A percentile compares a stretch with the other conserved stretches of the same genome.
Evolutionary conservation across 2,797 vertebrate species (phyloP).

Genomic region (Heterohyrax brucei): DNA sequence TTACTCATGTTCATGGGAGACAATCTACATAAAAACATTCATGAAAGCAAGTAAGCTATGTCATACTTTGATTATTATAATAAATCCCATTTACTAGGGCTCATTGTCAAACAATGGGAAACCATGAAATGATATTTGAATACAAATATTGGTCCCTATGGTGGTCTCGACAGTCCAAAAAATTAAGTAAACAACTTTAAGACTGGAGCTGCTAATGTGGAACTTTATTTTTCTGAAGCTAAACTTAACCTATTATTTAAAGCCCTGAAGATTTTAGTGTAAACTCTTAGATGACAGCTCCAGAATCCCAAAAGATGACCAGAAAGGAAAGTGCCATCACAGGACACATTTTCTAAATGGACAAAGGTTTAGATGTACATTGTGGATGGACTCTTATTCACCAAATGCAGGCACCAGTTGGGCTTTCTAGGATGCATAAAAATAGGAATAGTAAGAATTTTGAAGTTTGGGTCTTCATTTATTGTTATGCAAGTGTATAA

Average conservation of each 20-base stretch:
- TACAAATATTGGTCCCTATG: constrained; percentile 91
- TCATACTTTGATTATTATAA: constrained; percentile 77
- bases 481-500: constrained; percentile 76
- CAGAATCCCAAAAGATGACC: constrained; percentile 71
- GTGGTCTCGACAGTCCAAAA: constrained; percentile 84
- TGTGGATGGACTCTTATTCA: not conserved
- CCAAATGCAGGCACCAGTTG: constrained; percentile 66
- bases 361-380: constrained; percentile 45
- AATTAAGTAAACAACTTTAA: constrained; percentile 86
- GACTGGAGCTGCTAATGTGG: constrained; percentile 81
- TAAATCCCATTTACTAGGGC: constrained; percentile 78
- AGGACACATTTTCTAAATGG: not conserved
- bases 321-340: constrained; percentile 68
- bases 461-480: constrained; percentile 82
- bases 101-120: constrained; percentile 84
- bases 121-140: constrained; percentile 83
- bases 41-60: constrained; percentile 83
- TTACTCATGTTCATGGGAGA: constrained; percentile 84
- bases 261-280: constrained; percentile 82
- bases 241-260: constrained; percentile 82
- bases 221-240: constrained; percentile 81
- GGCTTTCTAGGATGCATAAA: constrained; percentile 71
- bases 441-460: constrained; percentile 74
- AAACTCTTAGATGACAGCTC: constrained; percentile 82
- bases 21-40: constrained; percentile 85